phyloP scores from a whole-genome alignment of 1,140 invertebrate species.

The Liolophura sinensis region DNA sequence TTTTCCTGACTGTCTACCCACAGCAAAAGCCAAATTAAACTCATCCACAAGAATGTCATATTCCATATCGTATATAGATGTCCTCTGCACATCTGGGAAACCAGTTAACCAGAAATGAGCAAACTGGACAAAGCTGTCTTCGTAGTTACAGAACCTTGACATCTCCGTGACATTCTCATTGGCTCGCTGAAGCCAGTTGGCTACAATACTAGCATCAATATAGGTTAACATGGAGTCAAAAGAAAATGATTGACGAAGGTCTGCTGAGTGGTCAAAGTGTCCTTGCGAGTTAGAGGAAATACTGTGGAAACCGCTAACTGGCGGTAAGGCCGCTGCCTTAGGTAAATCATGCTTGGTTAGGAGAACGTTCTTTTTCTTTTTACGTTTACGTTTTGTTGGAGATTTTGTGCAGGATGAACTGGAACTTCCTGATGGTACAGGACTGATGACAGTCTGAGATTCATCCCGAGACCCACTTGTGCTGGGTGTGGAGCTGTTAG shows the following conservation, averaged over 20 bases:
- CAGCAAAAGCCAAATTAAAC: constrained; percentile 51
- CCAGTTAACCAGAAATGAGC: constrained; percentile 57
- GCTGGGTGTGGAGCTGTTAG: constrained; percentile 43
- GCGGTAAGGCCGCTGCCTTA: constrained; percentile 36
- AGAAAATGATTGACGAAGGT: constrained; percentile 20
- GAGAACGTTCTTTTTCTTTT: constrained; percentile 31
- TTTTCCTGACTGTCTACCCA: constrained; percentile 43
- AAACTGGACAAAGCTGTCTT: constrained; percentile 55
- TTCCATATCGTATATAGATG: constrained; percentile 54
- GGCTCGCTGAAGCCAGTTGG: constrained; percentile 49
- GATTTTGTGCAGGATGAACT: constrained; percentile 4
- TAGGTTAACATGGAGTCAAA: constrained; percentile 48
- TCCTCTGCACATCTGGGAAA: constrained; percentile 48
- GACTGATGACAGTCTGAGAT: constrained; percentile 6
- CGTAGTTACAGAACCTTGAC: constrained; percentile 35
- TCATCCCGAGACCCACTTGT: constrained; percentile 13
- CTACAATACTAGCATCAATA: constrained; percentile 56
- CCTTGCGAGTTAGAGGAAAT: constrained; percentile 4
- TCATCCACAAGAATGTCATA: constrained; percentile 53
- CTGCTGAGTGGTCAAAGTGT: constrained; percentile 13
- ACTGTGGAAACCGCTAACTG: constrained; percentile 23
- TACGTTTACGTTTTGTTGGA: constrained; percentile 31
- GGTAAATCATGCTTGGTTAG: constrained; percentile 39
- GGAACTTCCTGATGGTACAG: constrained; percentile 5
- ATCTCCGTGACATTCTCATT: constrained; percentile 46